A percentile compares a stretch with the other conserved stretches of the same genome.
Evolutionary conservation across 2,797 vertebrate genomes (phyloP).

Genomic region (Oreochromis mossambicus): DNA sequence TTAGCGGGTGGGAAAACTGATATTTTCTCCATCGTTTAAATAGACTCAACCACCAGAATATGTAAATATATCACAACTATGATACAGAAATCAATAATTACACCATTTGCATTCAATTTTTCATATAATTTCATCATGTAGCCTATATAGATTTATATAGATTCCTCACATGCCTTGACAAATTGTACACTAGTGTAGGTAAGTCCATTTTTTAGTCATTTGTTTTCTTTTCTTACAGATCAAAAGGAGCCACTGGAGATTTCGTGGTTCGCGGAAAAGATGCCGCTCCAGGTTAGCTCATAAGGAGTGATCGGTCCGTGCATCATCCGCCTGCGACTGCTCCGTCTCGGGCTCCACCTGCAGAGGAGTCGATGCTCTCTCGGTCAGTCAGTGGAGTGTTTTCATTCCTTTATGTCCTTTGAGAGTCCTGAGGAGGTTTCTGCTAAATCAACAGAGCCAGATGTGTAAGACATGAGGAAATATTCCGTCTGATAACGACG

Average conservation of each 20-base stretch:
- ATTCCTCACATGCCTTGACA: slow-evolving; percentile 72
- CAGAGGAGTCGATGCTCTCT: background rate
- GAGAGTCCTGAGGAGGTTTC: slow-evolving; percentile 75
- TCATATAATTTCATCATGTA: slow-evolving; percentile 66
- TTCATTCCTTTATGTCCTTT: slow-evolving; percentile 58
- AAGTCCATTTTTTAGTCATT: slow-evolving; percentile 25
- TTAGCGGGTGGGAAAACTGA: slow-evolving; percentile 32
- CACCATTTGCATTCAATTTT: slow-evolving; percentile 69
- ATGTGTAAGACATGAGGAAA: slow-evolving; percentile 27
- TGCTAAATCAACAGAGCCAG: slow-evolving; percentile 44
- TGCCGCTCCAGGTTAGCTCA: background rate
- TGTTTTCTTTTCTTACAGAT: slow-evolving; percentile 30
- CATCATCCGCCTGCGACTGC: background rate
- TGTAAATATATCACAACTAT: slow-evolving; percentile 71
- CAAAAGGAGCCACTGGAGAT: background rate
- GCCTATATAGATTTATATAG: slow-evolving; percentile 68
- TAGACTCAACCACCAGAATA: slow-evolving; percentile 56
- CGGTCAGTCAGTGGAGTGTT: slow-evolving; percentile 19
- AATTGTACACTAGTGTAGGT: slow-evolving; percentile 55
- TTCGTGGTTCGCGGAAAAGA: background rate
- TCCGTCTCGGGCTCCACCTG: background rate
- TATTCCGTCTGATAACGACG: slow-evolving; percentile 13
- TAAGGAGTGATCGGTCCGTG: background rate
- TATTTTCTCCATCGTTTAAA: slow-evolving; percentile 48
- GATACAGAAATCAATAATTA: slow-evolving; percentile 74